Base-by-base conservation (phyloP, 2,888 invertebrate species). In the Drosophila falleni region DNA sequence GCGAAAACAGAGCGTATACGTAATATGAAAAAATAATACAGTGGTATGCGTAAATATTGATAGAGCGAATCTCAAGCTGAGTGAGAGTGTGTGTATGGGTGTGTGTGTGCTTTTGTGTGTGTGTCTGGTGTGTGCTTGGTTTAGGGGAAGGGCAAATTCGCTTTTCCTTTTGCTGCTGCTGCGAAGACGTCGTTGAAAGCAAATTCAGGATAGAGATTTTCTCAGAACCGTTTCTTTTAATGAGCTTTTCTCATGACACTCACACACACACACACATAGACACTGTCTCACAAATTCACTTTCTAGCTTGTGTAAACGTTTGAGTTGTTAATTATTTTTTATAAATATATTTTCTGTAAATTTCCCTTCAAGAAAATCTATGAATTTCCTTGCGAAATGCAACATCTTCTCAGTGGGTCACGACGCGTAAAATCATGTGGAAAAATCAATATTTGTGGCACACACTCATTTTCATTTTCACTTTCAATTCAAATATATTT, bases 201-300 rank as follows among this genome's bases (percentile, higher is more conserved):
- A 84, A 87, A 89, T 79, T 89, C 84, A 83, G 87, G 87, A 87
- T 87, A 87, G 87, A 87, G 89, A 87, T 89, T 87, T 87, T 87
- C 89, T 89, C 80, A 71, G 71, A 71, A 71, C 68, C 62, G 54
- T 72, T 71, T 67, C 71, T 59, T 65, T 72, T 50, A 31, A 50
- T 33, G 66, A 80, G 88, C 86, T 87, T 83, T 85, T 69, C 70
- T 68, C 77, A 58, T 79, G 19, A n/a, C 61, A 46, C 50, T 26
- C 41, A 55, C 76, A 39, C 63, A 54, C 65, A 66, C 56, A 49
- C 65, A 61, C 15, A 58, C 31, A 60, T 47, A 39, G 19, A 31
- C n/a, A 41, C 31, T 50, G 58, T 31, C 44, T 9, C 63, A 53
- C 53, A 50, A 23, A 23, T 26, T 37, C 60, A 55, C 49, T 39